Conservation (phyloP, 2,113 vertebrate genomes). For the Thryonomys swinderianus region DNA sequence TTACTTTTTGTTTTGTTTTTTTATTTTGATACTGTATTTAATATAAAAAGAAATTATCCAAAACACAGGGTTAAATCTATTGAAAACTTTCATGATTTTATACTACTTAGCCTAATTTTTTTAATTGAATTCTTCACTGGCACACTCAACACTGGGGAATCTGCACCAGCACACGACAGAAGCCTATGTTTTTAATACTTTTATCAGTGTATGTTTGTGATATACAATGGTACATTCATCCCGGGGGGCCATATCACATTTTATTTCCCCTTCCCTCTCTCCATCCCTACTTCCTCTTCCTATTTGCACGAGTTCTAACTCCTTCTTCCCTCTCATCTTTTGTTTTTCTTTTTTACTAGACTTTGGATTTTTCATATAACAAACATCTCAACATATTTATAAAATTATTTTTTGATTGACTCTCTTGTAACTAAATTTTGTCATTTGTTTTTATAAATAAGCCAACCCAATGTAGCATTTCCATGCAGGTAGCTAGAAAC, state of each 20-base stretch:
- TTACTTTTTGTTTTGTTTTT: neutral
- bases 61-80: neutral
- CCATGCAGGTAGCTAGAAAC: neutral
- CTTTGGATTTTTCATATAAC: neutral
- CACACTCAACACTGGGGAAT: too few species aligned
- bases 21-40: neutral
- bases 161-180: too few species aligned
- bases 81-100: neutral
- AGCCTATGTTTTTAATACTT: neutral
- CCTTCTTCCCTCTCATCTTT: neutral
- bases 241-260: neutral
- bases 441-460: conserved; percentile 31
- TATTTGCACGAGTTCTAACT: neutral
- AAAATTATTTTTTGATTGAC: neutral
- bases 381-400: neutral
- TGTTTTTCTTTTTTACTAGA: neutral
- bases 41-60: neutral
- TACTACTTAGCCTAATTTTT: neutral
- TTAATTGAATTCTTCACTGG: too few species aligned
- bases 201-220: neutral
- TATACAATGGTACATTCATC: neutral
- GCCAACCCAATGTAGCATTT: neutral
- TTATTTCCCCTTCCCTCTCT: neutral
- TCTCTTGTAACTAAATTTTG: neutral
- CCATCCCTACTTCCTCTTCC: neutral